Base-by-base conservation (phyloP, 2,888 invertebrate genomes). In the Epinotia bilunana region DNA sequence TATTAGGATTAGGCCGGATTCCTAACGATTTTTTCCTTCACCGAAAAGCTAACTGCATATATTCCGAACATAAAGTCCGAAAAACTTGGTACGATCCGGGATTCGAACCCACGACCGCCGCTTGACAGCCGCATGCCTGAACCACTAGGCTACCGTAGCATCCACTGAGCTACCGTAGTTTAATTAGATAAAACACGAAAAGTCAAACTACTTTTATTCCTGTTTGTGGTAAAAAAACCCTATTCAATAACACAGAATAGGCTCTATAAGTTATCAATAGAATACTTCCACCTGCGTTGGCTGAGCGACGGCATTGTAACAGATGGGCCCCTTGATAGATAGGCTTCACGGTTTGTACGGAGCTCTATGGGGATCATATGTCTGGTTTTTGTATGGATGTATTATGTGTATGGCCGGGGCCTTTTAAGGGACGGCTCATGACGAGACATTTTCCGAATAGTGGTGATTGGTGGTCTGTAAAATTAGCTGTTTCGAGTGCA, bases 261-360 rank as follows among this genome's bases (percentile, higher is more conserved):
- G 71, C 57, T 23, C 72, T 64, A 58, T 46, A 49, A 46, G 13
- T 43, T 72, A 72, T 58, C 57, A 72, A 64, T 61, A 62, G 33
- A 46, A 53, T 58, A 33, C 58, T 5, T 4, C 18, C 72, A 64
- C 64, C 72, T 64, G 64, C 65, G 16, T 9, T 16, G 20, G 72
- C 49, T 49, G 65, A 60, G 33, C 23, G 46, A 72, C 60, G 49
- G 23, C 58, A 65, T 60, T 53, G 60, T 49, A 49, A 53, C 71
- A 65, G 23, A 64, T 72, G 72, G 64, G 72, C 28, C 39, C 0
- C 20, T 20, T 62, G 61, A 58, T 58, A 64, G 64, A 60, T 58
- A 39, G 65, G 16, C 58, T 60, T 20, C 11, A 12, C 3, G 43
- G n/a, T 60, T 73, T 60, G 46, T 65, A 18, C 20, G 20, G 5